These are phyloP conservation scores for Drosophila burlai DNA, from an alignment of 1,140 invertebrate species.

Conservation along the genomic window DNA sequence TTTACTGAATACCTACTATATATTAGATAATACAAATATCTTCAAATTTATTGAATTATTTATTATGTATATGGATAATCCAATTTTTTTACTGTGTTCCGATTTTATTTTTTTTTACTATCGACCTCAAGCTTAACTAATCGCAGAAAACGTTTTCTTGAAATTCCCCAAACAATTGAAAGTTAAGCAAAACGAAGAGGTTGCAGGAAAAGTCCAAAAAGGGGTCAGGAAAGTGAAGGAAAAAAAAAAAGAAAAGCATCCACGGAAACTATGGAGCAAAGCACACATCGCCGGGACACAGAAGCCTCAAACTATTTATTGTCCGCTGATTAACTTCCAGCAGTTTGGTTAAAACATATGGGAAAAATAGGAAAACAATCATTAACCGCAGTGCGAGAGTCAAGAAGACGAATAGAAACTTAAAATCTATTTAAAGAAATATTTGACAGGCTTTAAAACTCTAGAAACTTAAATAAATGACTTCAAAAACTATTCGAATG, in stretches of 20 bases:
- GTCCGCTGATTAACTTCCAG: slow-evolving; percentile 50
- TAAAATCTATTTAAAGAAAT: neutral
- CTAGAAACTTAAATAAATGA: neutral
- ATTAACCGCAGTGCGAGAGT: neutral
- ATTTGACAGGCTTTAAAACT: neutral
- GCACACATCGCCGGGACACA: slow-evolving; percentile 8
- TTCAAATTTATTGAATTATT: too few relatives aligned
- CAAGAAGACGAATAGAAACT: neutral
- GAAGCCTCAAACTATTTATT: slow-evolving; percentile 22
- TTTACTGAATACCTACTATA: too few relatives aligned
- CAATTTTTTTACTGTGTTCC: slow-evolving; percentile 11
- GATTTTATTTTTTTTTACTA: neutral
- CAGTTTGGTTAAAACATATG: slow-evolving; percentile 4
- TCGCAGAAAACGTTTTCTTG: slow-evolving; percentile 66
- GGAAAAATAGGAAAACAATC: neutral
- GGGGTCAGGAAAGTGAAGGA: neutral
- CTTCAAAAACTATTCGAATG: neutral
- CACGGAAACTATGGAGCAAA: slow-evolving; percentile 11
- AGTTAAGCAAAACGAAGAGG: slow-evolving; percentile 29
- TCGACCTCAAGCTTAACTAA: slow-evolving; percentile 53
- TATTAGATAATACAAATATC: too few relatives aligned
- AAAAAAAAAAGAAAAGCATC: slow-evolving; percentile 12
- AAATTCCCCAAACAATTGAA: slow-evolving; percentile 78
- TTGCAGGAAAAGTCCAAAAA: neutral
- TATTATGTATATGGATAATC: too few relatives aligned